Percentiles rank a stretch among this genome's conserved stretches.
Conservation (phyloP, 2,113 vertebrate genomes). For the Halichoeres trimaculatus region DNA sequence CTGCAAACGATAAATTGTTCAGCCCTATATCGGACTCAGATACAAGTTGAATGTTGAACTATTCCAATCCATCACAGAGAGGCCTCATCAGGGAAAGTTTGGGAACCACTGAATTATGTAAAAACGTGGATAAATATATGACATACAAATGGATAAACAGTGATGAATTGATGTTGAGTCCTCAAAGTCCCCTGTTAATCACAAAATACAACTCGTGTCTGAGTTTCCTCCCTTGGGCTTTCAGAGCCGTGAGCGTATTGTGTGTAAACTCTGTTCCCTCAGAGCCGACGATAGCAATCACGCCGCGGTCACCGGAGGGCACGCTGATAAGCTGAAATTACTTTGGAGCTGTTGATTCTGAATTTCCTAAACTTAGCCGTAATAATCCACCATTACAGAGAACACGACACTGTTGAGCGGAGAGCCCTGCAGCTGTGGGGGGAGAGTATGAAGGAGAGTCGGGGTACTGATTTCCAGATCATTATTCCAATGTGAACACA, state of each 20-base stretch:
- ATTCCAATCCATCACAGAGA: too few species aligned
- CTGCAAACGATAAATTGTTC: too few species aligned
- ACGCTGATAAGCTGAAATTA: constrained; percentile 59
- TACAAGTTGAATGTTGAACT: too few species aligned
- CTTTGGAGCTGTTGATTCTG: constrained; percentile 56
- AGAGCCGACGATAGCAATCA: constrained; percentile 49
- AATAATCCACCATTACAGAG: constrained; percentile 51
- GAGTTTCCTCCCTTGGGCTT: constrained; percentile 6
- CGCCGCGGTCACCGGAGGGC: constrained; percentile 56
- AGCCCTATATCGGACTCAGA: too few species aligned
- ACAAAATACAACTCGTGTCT: constrained; percentile 8
- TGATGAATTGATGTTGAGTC: too few species aligned
- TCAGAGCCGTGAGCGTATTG: constrained; percentile 20
- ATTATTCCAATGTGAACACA: constrained; percentile 55
- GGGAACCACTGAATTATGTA: too few species aligned
- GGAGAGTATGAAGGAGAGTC: constrained; percentile 8
- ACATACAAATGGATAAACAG: too few species aligned
- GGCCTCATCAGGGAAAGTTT: too few species aligned
- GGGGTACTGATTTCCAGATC: constrained; percentile 42
- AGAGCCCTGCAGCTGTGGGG: constrained; percentile 1
- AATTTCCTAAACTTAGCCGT: constrained; percentile 54
- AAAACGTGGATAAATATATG: too few species aligned
- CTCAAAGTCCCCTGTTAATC: too few species aligned
- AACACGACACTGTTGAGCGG: constrained; percentile 32
- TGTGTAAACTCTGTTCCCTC: constrained; percentile 31